Evolutionary conservation across 1,140 invertebrate genomes (phyloP).

Genomic region (Drosophila prosaltans): DNA sequence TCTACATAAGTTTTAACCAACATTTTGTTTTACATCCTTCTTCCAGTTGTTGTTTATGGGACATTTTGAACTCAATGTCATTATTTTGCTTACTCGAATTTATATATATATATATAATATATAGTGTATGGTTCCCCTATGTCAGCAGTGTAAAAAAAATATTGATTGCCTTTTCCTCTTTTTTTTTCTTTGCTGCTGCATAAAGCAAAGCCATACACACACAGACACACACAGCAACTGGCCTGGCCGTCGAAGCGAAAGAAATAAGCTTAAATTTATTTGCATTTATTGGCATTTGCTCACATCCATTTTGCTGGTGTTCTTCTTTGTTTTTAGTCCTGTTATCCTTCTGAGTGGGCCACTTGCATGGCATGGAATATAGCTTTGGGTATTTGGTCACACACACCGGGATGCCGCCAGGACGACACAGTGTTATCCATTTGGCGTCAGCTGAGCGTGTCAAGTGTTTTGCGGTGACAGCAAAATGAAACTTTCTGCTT

Average conservation of each 20-base stretch:
- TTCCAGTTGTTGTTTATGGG: conserved; percentile 42
- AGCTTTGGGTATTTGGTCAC: conserved; percentile 26
- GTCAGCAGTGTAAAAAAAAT: conserved; percentile 37
- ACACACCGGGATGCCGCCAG: conserved; percentile 29
- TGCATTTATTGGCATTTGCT: conserved; percentile 61
- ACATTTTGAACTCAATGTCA: conserved; percentile 58
- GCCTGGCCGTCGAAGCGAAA: conserved; percentile 30
- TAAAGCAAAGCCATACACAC: conserved; percentile 19
- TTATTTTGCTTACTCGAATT: conserved; percentile 54
- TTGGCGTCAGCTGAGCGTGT: conserved; percentile 67
- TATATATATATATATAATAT: conserved; percentile 13
- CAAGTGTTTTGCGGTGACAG: conserved; percentile 71
- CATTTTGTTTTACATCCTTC: neutral
- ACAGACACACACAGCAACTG: conserved; percentile 12
- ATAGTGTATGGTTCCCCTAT: conserved; percentile 28
- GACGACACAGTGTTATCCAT: conserved; percentile 33
- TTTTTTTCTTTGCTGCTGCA: conserved; percentile 10
- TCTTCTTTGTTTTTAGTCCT: conserved; percentile 35
- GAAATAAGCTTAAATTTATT: conserved; percentile 64
- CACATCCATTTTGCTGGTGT: conserved; percentile 9
- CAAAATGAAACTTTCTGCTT: conserved; percentile 56
- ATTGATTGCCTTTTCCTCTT: conserved; percentile 23
- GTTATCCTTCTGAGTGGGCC: conserved; percentile 18
- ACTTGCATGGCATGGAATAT: conserved; percentile 12
- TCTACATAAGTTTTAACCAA: neutral